phyloP scores from a whole-genome alignment of 2,113 vertebrate genomes.

The Leucopternis melanops region DNA sequence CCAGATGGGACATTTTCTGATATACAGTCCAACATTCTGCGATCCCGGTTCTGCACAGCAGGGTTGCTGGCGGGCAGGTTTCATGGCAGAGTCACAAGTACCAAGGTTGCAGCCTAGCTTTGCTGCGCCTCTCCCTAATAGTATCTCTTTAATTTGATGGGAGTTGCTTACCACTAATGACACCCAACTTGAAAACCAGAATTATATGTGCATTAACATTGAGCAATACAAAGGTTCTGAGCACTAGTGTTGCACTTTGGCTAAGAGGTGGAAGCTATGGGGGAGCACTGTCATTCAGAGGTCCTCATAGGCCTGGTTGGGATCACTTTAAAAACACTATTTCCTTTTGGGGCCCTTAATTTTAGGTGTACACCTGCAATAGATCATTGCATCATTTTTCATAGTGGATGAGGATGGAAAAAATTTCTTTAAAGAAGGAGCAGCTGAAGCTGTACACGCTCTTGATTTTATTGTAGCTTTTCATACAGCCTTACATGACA shows the following conservation, averaged over 20 bases:
- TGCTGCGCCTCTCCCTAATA: not conserved
- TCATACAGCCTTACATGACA: not conserved
- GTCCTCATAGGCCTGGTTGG: not conserved
- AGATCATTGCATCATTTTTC: not conserved
- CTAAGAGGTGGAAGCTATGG: not conserved
- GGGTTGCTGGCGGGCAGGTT: not conserved
- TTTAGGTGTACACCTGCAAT: not conserved
- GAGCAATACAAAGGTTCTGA: not conserved
- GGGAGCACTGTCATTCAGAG: not conserved
- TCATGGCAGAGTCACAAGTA: not conserved
- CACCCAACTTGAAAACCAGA: not conserved
- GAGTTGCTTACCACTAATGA: not conserved
- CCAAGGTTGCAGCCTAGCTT: not conserved
- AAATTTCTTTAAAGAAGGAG: not conserved
- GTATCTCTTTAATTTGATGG: not conserved
- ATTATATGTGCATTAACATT: not conserved
- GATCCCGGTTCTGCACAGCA: not conserved
- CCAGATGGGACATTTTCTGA: not conserved
- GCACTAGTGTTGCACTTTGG: not conserved
- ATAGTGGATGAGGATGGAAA: not conserved
- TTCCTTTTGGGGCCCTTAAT: not conserved
- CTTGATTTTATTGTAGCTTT: not conserved
- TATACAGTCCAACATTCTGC: not conserved
- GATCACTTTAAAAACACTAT: not conserved
- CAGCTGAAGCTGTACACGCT: not conserved